These are phyloP conservation scores for Napeogenes sylphis DNA, from an alignment of 2,888 invertebrate genomes.

Conservation along the genomic window DNA sequence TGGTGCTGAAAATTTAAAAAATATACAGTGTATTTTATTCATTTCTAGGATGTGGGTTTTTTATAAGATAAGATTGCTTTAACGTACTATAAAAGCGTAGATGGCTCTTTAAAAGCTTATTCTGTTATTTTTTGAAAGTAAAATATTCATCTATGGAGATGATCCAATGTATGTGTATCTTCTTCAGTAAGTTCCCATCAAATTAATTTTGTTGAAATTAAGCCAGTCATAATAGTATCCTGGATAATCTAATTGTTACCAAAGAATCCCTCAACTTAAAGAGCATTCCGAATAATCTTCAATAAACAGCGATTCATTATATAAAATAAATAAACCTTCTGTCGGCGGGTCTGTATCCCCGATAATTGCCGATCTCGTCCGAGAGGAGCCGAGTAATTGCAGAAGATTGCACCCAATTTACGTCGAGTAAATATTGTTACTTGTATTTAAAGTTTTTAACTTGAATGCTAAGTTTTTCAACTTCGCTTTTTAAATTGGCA, in stretches of 20 bases:
- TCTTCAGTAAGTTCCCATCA: background rate
- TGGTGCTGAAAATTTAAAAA: background rate
- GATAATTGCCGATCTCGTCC: conserved; percentile 48
- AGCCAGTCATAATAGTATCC: too few species aligned
- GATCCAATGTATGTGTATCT: background rate
- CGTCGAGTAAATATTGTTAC: conserved; percentile 37
- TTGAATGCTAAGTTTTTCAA: background rate
- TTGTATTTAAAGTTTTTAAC: conserved; percentile 10
- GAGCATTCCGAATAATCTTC: conserved; percentile 15
- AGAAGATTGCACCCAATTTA: conserved; percentile 62
- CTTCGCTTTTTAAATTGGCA: background rate
- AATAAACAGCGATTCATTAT: conserved; percentile 17
- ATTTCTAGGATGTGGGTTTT: background rate
- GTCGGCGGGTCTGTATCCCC: conserved; percentile 34
- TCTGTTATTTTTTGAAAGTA: too few species aligned
- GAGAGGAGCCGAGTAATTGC: conserved; percentile 47
- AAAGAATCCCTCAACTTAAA: conserved; percentile 20
- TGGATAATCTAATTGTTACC: too few species aligned
- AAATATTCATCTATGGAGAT: too few species aligned
- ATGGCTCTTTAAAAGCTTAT: too few species aligned
- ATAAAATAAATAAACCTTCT: conserved; percentile 46
- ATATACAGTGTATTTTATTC: conserved; percentile 18
- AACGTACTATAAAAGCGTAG: too few species aligned
- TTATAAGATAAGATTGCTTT: too few species aligned
- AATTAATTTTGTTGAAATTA: too few species aligned